A percentile compares a stretch with the other conserved stretches of the same genome.
phyloP scores from a whole-genome alignment of 2,888 invertebrate genomes.

The Autographa gamma region DNA sequence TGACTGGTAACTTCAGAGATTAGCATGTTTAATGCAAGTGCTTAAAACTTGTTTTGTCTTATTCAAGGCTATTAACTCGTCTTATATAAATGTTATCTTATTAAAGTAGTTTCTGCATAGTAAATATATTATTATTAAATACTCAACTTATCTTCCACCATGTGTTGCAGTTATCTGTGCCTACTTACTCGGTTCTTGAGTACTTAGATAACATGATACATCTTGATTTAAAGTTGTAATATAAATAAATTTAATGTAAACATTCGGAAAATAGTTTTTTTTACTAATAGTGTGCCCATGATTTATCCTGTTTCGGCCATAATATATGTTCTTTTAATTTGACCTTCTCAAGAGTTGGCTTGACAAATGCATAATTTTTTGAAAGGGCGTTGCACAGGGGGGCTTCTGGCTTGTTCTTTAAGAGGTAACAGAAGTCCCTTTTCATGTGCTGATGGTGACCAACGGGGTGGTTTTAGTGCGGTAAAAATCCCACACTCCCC shows the following conservation, averaged over 20 bases:
- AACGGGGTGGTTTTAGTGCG: too few species aligned
- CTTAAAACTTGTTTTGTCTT: neutral
- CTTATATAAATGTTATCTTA: neutral
- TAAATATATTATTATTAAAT: neutral
- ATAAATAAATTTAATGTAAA: neutral
- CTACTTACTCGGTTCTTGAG: neutral
- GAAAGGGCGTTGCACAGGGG: too few species aligned
- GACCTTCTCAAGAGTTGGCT: too few species aligned
- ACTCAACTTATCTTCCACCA: conserved; percentile 7
- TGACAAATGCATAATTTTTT: too few species aligned
- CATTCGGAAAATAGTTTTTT: neutral
- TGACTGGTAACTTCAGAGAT: too few species aligned
- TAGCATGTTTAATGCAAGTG: neutral
- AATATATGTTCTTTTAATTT: too few species aligned
- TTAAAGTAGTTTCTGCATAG: neutral
- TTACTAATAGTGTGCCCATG: too few species aligned
- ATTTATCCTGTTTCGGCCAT: too few species aligned
- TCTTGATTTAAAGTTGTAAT: neutral
- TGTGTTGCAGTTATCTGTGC: conserved; percentile 1
- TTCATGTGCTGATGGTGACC: too few species aligned
- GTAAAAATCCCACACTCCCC: too few species aligned
- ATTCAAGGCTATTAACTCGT: neutral
- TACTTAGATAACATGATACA: neutral
- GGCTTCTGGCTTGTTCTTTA: too few species aligned
- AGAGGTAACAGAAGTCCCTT: too few species aligned